phyloP scores from a whole-genome alignment of 2,797 vertebrate species.

The Lerista edwardsae region DNA sequence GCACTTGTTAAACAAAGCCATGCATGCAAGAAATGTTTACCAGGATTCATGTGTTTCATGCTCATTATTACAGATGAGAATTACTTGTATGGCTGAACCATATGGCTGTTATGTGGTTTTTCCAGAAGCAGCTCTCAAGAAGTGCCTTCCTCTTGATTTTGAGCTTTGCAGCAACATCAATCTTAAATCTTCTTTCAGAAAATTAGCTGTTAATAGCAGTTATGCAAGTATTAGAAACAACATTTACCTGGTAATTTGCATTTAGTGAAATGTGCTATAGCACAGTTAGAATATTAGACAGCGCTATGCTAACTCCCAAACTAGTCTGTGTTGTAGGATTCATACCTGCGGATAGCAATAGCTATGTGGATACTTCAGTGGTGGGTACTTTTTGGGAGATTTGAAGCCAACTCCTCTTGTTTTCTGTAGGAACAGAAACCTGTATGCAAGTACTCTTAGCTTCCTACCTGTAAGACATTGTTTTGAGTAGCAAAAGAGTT shows the following conservation, averaged over 20 bases:
- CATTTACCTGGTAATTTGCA: background rate
- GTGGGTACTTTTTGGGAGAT: background rate
- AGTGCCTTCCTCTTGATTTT: constrained; percentile 3
- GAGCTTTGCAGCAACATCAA: background rate
- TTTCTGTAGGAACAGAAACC: constrained; percentile 21
- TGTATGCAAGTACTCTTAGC: constrained; percentile 12
- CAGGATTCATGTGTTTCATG: constrained; percentile 13
- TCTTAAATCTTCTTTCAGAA: background rate
- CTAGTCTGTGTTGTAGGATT: background rate
- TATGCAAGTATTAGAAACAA: background rate
- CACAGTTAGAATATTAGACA: background rate
- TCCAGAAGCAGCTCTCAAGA: background rate
- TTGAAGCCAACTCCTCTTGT: background rate
- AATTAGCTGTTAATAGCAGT: background rate
- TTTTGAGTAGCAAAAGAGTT: constrained; percentile 22
- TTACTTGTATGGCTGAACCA: background rate
- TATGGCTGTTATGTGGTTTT: background rate
- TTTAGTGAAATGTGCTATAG: background rate
- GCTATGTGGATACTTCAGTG: constrained; percentile 19
- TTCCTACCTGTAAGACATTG: constrained; percentile 32
- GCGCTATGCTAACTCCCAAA: background rate
- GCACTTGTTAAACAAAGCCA: constrained; percentile 31
- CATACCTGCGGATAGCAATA: background rate
- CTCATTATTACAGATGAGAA: constrained; percentile 21
- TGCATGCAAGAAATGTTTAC: constrained; percentile 18